phyloP scores from a whole-genome alignment of 2,797 vertebrate species.

The Phrynocephalus forsythii region DNA sequence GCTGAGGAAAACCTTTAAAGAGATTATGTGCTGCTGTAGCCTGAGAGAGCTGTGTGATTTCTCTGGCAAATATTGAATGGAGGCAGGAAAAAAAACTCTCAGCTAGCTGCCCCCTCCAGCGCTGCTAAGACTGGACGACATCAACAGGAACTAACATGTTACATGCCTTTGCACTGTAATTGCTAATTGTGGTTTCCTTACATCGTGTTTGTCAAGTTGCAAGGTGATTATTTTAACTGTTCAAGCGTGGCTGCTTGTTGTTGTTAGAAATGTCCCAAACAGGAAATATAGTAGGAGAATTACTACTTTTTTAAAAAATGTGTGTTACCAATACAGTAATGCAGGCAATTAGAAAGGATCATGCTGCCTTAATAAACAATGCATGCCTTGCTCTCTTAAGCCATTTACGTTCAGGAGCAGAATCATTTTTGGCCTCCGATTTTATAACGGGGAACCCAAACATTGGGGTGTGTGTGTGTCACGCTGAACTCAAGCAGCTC shows the following conservation, averaged over 20 bases:
- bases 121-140: conserved; percentile 40
- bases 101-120: conserved; percentile 7
- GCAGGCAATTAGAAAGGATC: conserved; percentile 52
- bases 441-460: background rate
- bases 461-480: background rate
- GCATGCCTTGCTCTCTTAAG: conserved; percentile 3
- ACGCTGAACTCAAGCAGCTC: background rate
- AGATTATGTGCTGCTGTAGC: conserved; percentile 90
- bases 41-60: conserved; percentile 80
- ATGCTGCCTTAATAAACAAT: conserved; percentile 52
- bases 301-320: conserved; percentile 29
- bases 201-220: conserved; percentile 25
- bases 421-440: background rate
- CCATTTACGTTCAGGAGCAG: conserved; percentile 20
- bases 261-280: background rate
- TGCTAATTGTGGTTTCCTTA: background rate
- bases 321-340: conserved; percentile 47
- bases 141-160: background rate
- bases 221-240: conserved; percentile 49
- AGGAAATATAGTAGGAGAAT: conserved; percentile 52
- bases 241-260: background rate
- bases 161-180: conserved; percentile 21
- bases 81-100: background rate
- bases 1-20: conserved; percentile 94
- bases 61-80: conserved; percentile 82